Base-by-base conservation (phyloP, 2,113 vertebrate species). In the Vimba vimba region DNA sequence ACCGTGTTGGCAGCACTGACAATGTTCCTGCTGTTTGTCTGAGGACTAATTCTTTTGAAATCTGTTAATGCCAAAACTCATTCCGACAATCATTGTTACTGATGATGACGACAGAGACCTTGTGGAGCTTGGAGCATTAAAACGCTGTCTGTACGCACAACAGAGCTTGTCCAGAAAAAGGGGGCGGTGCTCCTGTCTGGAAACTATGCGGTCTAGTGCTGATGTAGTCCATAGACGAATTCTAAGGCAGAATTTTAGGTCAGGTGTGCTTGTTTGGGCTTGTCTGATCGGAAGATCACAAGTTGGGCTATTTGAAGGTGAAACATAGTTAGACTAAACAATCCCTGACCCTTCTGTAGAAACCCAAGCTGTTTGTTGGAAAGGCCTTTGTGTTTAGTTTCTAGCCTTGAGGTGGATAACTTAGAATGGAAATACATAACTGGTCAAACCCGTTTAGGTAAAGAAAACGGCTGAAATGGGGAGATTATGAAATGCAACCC, bases 381-480 rank as follows among this genome's bases (percentile, higher is more conserved):
- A 83, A 59, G 23, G 50, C 81, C 43, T 30, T 39, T 60, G 66
- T 80, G 76, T 74, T 76, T 80, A 36, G 30, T 50, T 73, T 33
- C 33, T 11, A 83, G 50, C 47, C 81, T 73, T 57, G 6, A 11
- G 50, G 30, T 64, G 50, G 47, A 62, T 69, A 78, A 23, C 50
- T 50, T 4, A 12, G 57, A 15, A 50, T 80, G 64, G 45, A 71
- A 77, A 1, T 55, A 59, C 55, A 39, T 82, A 88, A 89, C 90
- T 79, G 84, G 90, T 79, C 79, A 17, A 45, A 89, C 90, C 81
- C 45, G 88, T 90, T 89, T 85, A 68, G 45, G 84, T 62, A 86
- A 80, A 81, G 17, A 73, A 60, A 77, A 64, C 1, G 10, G 43
- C 30, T 19, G 15, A 43, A 21, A 17, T 10, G 2, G 15, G 50